Evolutionary conservation across 2,797 vertebrate genomes (phyloP), one percentile per base, ranked within the genome.

Genomic region (Gymnoscopelus microlampas): DNA sequence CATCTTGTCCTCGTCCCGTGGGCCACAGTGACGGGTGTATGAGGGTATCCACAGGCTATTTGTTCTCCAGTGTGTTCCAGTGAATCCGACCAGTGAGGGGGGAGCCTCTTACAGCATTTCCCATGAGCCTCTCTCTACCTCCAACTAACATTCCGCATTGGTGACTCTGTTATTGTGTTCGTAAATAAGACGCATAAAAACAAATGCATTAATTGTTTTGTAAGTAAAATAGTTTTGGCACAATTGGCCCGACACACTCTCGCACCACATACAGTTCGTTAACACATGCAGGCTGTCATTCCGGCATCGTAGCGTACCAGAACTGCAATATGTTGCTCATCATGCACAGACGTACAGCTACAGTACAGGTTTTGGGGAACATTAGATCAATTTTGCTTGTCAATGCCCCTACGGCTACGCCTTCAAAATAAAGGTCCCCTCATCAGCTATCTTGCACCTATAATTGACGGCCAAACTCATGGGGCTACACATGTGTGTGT

Each of bases 1-100:
- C 48, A 6, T 68, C 53, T 66, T 57, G 44, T 55, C 19, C 15
- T 47, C 60, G 12, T 62, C 49, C 47, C 23, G 9, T 3, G 48
- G 32, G 11, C 50, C 29, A 6, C 48, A 13, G 62, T 63, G 66
- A 73, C 57, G 29, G 53, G 19, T 23, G 56, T 49, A 14, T 12
- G 67, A 51, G 47, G 55, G 60, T 62, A 53, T 82, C 66, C 19
- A 68, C 66, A 62, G 32, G 39, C 6, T 2, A 10, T 14, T 70
- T 73, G 73, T 53, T 35, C 55, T 87, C 83, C 85, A 89, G 80
- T 87, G 81, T 86, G 74, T 66, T 81, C 57, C 68, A 77, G 73
- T 58, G 14, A 63, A 54, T 69, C 44, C 50, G 70, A 81, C 74
- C 71, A 80, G 80, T 79, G 62, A 68, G 55, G 13, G 10, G 66